Conservation (phyloP, 2,888 invertebrate genomes). For the Melanostoma scalare region DNA sequence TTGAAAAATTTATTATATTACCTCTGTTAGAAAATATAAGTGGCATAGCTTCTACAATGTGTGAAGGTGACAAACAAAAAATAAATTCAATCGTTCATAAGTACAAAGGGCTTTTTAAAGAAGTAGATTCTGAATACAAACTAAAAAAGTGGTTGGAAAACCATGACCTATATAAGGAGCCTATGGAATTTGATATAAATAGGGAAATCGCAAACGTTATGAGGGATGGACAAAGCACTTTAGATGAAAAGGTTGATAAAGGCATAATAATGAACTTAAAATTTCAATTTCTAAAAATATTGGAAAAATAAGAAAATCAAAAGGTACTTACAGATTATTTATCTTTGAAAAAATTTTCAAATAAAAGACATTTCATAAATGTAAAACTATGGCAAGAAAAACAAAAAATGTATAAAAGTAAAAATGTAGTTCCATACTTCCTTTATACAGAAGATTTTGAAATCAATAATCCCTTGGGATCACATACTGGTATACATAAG, state of each 20-base stretch:
- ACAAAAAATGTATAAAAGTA: conserved; percentile 3
- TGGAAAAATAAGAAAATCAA: conserved; percentile 30
- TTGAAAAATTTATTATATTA: conserved; percentile 18
- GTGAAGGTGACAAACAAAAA: conserved; percentile 8
- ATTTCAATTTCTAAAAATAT: conserved; percentile 45
- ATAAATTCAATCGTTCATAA: not conserved
- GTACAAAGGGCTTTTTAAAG: conserved; percentile 7
- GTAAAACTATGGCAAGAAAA: conserved; percentile 45
- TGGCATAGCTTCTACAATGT: conserved; percentile 4
- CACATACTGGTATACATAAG: conserved; percentile 30
- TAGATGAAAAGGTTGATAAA: conserved; percentile 31
- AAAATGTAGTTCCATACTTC: conserved; percentile 24
- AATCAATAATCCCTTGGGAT: conserved; percentile 38
- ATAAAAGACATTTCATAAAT: conserved; percentile 27
- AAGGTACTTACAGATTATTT: conserved; percentile 14
- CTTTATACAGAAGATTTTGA: not conserved
- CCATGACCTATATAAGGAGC: conserved; percentile 2
- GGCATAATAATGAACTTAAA: conserved; percentile 31
- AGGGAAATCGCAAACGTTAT: conserved; percentile 15
- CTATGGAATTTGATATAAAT: conserved; percentile 31
- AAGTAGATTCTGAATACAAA: conserved; percentile 33
- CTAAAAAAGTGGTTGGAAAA: conserved; percentile 19
- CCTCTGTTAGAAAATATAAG: conserved; percentile 12
- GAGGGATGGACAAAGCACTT: not conserved
- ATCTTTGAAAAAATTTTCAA: conserved; percentile 1